Evolutionary conservation across 1,140 invertebrate species (phyloP), one percentile per base, ranked within the genome.

Genomic region (Drosophila arizonae): DNA sequence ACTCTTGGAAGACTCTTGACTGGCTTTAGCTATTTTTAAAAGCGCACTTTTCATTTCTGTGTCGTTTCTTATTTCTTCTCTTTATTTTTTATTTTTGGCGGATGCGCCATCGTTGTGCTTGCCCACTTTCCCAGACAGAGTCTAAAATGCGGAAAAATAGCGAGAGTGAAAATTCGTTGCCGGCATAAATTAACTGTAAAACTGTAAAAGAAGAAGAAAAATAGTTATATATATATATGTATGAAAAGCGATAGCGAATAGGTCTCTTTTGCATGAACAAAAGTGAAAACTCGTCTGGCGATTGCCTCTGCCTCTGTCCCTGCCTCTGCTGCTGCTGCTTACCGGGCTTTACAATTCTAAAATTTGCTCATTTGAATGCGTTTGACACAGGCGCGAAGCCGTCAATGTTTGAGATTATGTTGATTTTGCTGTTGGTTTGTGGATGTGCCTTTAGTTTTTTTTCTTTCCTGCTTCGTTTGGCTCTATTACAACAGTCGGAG

Each of bases 71-170:
- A 17, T 51, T 26, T 66, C 52, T 51, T 67, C 50, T 48, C 65
- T 69, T 54, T 52, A 71, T 55, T 62, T 28, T 54, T 57, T 75
- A 51, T 62, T 67, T 76, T 72, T 79, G 75, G 77, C 77, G 77
- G 77, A 79, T 79, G 77, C 77, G 70, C 57, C 56, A 41, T 45
- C 43, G 45, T 50, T 62, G 50, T 64, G 61, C 57, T 57, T 69
- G 71, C 57, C 65, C 75, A 75, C 76, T 77, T 77, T 77, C 67
- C 66, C 70, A 76, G 70, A 61, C 62, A 26, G 50, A 46, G 65
- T 70, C 77, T 76, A 55, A 76, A 79, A 79, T 79, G 77, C 77
- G 77, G 77, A 79, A 79, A 76, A 79, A 79, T 77, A 79, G 77
- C 77, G 77, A 79, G 77, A 79, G 77, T 79, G 77, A 79, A 79